These are phyloP conservation scores for Luperina nickerlii DNA, from an alignment of 2,888 invertebrate species.

Conservation along the genomic window DNA sequence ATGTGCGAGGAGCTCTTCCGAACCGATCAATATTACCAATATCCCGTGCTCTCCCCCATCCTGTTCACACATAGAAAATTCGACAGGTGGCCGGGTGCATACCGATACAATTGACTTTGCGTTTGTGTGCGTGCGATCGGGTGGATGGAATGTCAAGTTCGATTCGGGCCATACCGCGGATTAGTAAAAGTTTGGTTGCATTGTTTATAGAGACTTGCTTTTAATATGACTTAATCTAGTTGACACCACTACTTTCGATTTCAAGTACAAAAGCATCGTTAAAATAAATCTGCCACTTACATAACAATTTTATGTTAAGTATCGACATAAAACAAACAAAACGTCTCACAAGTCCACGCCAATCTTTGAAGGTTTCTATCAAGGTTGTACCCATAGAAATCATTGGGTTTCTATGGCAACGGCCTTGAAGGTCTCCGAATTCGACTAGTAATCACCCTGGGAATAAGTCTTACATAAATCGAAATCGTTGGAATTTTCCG, in stretches of 20 bases:
- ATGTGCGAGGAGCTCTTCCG: conserved; percentile 78
- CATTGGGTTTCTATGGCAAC: conserved; percentile 44
- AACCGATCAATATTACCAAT: conserved; percentile 86
- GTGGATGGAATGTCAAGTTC: conserved; percentile 25
- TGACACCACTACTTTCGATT: not conserved
- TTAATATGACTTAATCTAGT: not conserved
- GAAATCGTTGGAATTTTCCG: not conserved
- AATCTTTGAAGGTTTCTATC: conserved; percentile 40
- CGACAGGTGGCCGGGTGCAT: conserved; percentile 66
- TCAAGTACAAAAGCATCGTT: not conserved
- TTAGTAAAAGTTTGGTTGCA: conserved; percentile 27
- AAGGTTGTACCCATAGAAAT: conserved; percentile 45
- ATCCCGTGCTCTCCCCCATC: conserved; percentile 74
- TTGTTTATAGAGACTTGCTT: conserved; percentile 7
- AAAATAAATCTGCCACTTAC: not conserved
- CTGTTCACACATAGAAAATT: conserved; percentile 72
- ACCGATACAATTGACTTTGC: conserved; percentile 49
- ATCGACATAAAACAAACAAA: conserved; percentile 5
- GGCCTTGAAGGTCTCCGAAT: conserved; percentile 28
- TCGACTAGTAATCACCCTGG: conserved; percentile 8
- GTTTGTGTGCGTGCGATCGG: conserved; percentile 60
- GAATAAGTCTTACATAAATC: conserved; percentile 1
- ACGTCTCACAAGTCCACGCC: not conserved
- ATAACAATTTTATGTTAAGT: conserved; percentile 6
- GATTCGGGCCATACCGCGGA: not conserved